These are phyloP conservation scores for Periophthalmodon schlosseri DNA, from an alignment of 2,113 vertebrate genomes.

Conservation along the genomic window DNA sequence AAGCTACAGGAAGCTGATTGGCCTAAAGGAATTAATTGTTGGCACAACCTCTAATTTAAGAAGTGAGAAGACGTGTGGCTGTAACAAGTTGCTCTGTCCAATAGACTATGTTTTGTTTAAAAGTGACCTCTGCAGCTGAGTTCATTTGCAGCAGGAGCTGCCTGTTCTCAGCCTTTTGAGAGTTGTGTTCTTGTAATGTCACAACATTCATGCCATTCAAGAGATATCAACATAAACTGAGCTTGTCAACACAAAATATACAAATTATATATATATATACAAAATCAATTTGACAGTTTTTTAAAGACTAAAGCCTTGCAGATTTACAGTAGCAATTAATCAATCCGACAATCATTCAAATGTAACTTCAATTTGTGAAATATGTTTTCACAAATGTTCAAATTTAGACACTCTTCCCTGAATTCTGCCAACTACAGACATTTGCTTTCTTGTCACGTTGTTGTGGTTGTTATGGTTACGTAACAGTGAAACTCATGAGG, in stretches of 20 bases:
- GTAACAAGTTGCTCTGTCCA: neutral
- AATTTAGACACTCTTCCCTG: constrained; percentile 35
- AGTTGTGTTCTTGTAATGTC: neutral
- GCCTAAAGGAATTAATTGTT: neutral
- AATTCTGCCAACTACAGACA: constrained; percentile 27
- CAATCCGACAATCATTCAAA: neutral
- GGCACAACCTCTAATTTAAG: neutral
- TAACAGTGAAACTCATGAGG: constrained; percentile 38
- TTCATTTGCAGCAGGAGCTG: neutral
- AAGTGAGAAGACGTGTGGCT: neutral
- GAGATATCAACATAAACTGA: neutral
- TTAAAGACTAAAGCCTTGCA: neutral
- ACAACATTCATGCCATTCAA: neutral
- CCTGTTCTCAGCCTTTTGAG: neutral
- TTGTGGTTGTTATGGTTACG: constrained; percentile 55
- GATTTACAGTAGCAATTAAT: neutral
- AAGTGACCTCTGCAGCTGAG: neutral
- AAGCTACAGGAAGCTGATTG: too few species aligned
- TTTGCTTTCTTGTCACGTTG: constrained; percentile 43
- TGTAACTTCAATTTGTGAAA: neutral
- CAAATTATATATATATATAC: too few species aligned
- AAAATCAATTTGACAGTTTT: neutral
- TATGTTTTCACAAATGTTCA: constrained; percentile 9
- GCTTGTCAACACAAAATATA: neutral
- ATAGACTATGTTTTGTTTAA: neutral